Percentiles rank a stretch among this genome's conserved stretches.
Evolutionary conservation across 2,113 vertebrate genomes (phyloP).

Genomic region (Platysternon megacephalum): DNA sequence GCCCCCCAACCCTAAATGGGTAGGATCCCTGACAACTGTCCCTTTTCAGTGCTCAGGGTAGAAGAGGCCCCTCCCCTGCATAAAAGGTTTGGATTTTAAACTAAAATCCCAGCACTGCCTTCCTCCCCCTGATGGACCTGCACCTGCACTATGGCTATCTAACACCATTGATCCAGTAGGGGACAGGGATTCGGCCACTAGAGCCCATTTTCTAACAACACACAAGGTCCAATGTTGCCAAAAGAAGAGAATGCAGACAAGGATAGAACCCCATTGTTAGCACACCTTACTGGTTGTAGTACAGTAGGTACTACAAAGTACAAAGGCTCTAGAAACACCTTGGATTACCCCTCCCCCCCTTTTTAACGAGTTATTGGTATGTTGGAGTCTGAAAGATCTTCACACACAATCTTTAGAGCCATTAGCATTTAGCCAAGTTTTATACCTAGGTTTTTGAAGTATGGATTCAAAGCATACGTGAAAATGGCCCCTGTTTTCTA

Average conservation of each 20-base stretch:
- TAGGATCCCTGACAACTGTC: not conserved
- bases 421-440: not conserved
- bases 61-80: not conserved
- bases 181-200: not conserved
- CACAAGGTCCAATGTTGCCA: not conserved
- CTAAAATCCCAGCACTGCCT: not conserved
- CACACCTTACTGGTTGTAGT: not conserved
- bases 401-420: not conserved
- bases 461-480: not conserved
- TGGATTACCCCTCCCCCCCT: not conserved
- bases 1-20: not conserved
- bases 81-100: not conserved
- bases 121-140: not conserved
- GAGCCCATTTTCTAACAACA: not conserved
- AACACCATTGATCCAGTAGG: not conserved
- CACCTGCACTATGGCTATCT: not conserved
- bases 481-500: not conserved
- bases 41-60: not conserved
- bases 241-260: not conserved
- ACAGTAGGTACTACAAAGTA: slow-evolving; percentile 10
- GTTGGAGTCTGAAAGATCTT: not conserved
- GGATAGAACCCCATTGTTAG: not conserved
- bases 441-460: not conserved
- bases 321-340: not conserved
- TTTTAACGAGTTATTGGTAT: not conserved